These are phyloP conservation scores for Frankliniella intonsa DNA, from an alignment of 2,888 invertebrate genomes.

Conservation along the genomic window DNA sequence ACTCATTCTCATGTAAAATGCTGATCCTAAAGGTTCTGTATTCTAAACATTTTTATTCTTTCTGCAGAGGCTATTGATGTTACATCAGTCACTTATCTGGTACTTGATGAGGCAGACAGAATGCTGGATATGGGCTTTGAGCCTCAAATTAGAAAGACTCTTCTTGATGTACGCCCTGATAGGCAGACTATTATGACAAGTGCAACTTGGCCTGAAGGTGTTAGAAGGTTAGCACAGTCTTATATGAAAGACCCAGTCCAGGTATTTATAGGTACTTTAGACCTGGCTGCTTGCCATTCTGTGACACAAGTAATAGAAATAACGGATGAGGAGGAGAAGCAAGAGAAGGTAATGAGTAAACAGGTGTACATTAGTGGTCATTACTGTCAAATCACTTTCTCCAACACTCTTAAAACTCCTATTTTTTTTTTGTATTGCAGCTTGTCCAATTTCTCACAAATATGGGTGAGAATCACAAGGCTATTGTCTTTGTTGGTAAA, in stretches of 20 bases:
- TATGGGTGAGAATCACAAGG: slow-evolving; percentile 73
- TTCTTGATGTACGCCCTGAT: slow-evolving; percentile 77
- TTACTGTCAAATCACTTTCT: slow-evolving; percentile 26
- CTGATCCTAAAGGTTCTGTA: background rate
- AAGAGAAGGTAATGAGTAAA: slow-evolving; percentile 51
- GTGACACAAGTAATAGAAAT: slow-evolving; percentile 77
- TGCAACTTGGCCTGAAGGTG: slow-evolving; percentile 91
- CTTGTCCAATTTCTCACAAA: slow-evolving; percentile 63
- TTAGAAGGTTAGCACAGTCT: slow-evolving; percentile 74
- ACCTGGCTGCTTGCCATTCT: slow-evolving; percentile 83
- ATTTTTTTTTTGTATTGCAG: slow-evolving; percentile 43
- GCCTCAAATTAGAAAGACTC: slow-evolving; percentile 77
- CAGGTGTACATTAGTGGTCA: background rate
- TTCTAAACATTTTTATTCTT: slow-evolving; percentile 37
- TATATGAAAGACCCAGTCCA: slow-evolving; percentile 89
- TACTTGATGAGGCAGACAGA: slow-evolving; percentile 87
- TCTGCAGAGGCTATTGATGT: slow-evolving; percentile 61
- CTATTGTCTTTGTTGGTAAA: slow-evolving; percentile 85
- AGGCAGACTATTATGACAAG: slow-evolving; percentile 95
- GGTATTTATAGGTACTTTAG: slow-evolving; percentile 81
- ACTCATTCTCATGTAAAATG: background rate
- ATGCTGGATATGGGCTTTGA: slow-evolving; percentile 87
- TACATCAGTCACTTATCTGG: slow-evolving; percentile 76
- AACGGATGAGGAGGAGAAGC: slow-evolving; percentile 67
- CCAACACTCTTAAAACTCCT: slow-evolving; percentile 14